Percentiles rank a stretch among this genome's conserved stretches.
These are phyloP conservation scores for Brenthis hecate DNA, from an alignment of 2,888 invertebrate genomes.

Conservation along the genomic window DNA sequence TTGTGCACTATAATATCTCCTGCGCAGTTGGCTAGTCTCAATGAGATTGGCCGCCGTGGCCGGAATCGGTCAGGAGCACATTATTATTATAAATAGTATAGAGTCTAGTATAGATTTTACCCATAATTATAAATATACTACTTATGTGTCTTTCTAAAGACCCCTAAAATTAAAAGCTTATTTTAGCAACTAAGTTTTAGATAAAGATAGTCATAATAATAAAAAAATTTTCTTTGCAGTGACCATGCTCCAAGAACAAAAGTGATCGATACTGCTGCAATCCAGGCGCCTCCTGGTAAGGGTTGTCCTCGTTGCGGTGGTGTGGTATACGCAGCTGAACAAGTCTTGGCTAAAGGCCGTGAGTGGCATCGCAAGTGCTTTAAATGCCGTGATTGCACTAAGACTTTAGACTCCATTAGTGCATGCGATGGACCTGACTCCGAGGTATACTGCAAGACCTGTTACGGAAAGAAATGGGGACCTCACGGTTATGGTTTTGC, in stretches of 20 bases:
- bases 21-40: too few species aligned
- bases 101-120: too few species aligned
- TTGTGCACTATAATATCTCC: too few species aligned
- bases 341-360: slow-evolving; percentile 93
- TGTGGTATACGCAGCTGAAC: slow-evolving; percentile 96
- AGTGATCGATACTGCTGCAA: slow-evolving; percentile 89
- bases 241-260: slow-evolving; percentile 90
- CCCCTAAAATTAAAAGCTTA: too few species aligned
- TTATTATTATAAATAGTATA: too few species aligned
- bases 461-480: slow-evolving; percentile 98
- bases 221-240: slow-evolving; percentile 61
- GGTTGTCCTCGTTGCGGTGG: slow-evolving; percentile 96
- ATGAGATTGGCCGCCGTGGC: too few species aligned
- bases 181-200: too few species aligned
- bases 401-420: slow-evolving; percentile 96
- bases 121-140: too few species aligned
- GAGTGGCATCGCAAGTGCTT: slow-evolving; percentile 97
- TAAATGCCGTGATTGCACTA: slow-evolving; percentile 95
- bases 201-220: too few species aligned
- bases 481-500: slow-evolving; percentile 98
- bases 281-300: slow-evolving; percentile 91
- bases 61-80: too few species aligned
- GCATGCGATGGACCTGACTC: slow-evolving; percentile 97
- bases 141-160: too few species aligned
- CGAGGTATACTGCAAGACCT: slow-evolving; percentile 97